Evolutionary conservation across 1,140 invertebrate species (phyloP), one percentile per base, ranked within the genome.

Genomic region (Drosophila obscura): DNA sequence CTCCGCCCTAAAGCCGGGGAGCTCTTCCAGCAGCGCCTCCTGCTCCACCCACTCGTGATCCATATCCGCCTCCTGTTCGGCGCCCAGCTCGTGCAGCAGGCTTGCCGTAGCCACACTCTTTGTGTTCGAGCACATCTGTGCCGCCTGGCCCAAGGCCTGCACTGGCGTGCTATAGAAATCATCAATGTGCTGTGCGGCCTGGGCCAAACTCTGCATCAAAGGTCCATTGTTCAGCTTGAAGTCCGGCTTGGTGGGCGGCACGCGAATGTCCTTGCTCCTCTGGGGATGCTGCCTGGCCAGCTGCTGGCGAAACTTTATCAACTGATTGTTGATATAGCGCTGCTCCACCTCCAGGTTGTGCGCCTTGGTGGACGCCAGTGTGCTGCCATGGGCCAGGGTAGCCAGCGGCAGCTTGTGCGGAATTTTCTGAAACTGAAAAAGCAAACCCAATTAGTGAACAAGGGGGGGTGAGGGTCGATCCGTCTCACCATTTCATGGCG

Each of bases 291-390:
- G 78, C 16, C 87, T 80, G 45, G 80, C 82, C 53, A 91, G 41
- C 46, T 91, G 88, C 49, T 90, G 76, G 6, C 90, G 91, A 28
- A 92, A 92, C 72, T 92, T 89, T 5, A 90, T 62, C 45, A 92
- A 26, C 48, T 92, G 90, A 52, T 91, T 77, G n/a, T 79, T 59
- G 1, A 92, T 72, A 28, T 80, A 91, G 8, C 77, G 89, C 35
- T 91, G 67, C 28, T 92, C 91, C 55, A 92, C 91, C 22, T 76
- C 90, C 48, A 81, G 45, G 35, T 91, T 92, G 56, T 92, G 90
- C 0, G 73, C 73, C 41, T 75, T 81, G 24, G 83, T 89, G 6
- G 68, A 57, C 26, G 78, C 78, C 39, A 90, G 24, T 3, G 67
- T 69, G 24, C 65, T 78, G 24, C 60, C 52, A 56, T 85, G 80